Base-by-base conservation (phyloP, 2,113 vertebrate genomes). In the Ictalurus furcatus region DNA sequence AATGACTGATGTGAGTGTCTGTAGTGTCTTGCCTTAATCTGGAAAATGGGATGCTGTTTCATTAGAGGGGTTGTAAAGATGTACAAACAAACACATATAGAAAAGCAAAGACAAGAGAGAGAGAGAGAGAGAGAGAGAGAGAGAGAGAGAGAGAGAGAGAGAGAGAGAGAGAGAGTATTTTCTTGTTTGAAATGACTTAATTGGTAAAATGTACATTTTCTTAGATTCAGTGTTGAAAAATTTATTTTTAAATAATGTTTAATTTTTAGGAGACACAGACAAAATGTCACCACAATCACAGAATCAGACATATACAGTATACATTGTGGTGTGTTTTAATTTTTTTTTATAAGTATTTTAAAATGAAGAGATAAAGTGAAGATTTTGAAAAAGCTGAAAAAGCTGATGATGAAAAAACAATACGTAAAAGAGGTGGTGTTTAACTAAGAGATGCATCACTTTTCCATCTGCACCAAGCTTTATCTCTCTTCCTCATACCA, bases 371-470 rank as follows among this genome's bases (percentile, higher is more conserved):
- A 37, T 21, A 34, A 37, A 73, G 6, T 44, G 37, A 76, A 44
- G 37, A 48, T 25, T 14, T 78, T n/a, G n/a, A n/a, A n/a, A n/a
- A n/a, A n/a, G n/a, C n/a, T n/a, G n/a, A n/a, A n/a, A n/a, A n/a
- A n/a, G n/a, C n/a, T n/a, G n/a, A n/a, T n/a, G n/a, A n/a, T n/a
- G n/a, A n/a, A n/a, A n/a, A n/a, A n/a, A n/a, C 30, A 14, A 54
- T 28, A 79, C 44, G 40, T n/a, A 79, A 67, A 76, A 84, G 81
- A 30, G 23, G 17, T 71, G 28, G 40, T 85, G 30, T 61, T 80
- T n/a, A 81, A 85, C 52, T n/a, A 30, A 85, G 21, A 71, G 83
- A 82, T 82, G 44, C 76, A 58, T 88, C 63, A 44, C 61, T 67
- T 85, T 34, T 85, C 63, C 58, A 58, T 89, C 82, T 63, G 58